phyloP scores from a whole-genome alignment of 2,797 vertebrate species.

The Halcyon badia region DNA sequence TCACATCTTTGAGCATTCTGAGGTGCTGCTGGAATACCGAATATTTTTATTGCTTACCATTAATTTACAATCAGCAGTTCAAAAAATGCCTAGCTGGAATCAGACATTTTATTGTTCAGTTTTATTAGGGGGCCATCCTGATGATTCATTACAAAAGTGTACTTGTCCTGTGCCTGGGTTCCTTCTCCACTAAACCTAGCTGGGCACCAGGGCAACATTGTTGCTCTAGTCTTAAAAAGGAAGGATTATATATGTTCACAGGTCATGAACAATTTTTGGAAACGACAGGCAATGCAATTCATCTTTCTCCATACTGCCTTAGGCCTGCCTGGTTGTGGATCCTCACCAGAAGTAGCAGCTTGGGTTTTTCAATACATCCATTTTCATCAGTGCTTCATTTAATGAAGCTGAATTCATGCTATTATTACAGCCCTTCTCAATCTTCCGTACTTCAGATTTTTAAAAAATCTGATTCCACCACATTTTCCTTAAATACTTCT shows the following conservation, averaged over 20 bases:
- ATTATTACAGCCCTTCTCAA: background rate
- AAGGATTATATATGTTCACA: background rate
- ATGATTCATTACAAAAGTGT: background rate
- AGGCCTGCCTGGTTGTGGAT: background rate
- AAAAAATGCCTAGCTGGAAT: background rate
- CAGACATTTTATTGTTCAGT: background rate
- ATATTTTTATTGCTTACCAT: background rate
- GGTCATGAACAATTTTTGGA: background rate
- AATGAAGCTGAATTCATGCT: background rate
- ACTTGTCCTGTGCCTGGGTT: background rate
- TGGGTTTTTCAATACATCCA: background rate
- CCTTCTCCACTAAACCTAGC: background rate
- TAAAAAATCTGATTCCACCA: background rate
- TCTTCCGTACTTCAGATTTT: background rate
- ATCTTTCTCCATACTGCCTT: background rate
- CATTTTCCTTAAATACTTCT: background rate
- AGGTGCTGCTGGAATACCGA: background rate
- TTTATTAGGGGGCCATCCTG: background rate
- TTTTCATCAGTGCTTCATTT: background rate
- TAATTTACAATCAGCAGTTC: background rate
- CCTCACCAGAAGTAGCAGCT: background rate
- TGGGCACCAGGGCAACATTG: background rate
- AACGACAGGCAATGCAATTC: background rate
- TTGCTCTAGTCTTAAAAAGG: background rate
- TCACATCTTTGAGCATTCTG: background rate